Conservation (phyloP, 1,140 invertebrate genomes). For the Arctopsyche grandis region DNA sequence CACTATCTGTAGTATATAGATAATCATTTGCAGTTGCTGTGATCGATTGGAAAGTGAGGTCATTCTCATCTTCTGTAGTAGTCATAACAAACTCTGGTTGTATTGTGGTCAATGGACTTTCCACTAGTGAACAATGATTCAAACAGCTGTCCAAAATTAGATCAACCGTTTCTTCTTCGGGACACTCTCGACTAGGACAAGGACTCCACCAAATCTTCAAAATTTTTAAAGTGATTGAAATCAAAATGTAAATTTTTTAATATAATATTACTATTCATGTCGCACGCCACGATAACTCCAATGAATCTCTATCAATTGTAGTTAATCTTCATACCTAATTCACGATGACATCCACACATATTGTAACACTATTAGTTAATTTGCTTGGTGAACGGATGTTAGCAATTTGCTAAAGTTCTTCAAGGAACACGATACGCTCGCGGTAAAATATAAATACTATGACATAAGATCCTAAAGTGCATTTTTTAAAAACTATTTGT, state of each 20-base stretch:
- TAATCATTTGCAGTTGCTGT: constrained; percentile 61
- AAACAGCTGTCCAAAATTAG: constrained; percentile 75
- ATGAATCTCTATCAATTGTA: constrained; percentile 56
- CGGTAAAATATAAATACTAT: constrained; percentile 51
- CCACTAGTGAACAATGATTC: constrained; percentile 72
- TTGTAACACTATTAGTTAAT: constrained; percentile 64
- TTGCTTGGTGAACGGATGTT: constrained; percentile 63
- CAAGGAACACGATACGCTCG: constrained; percentile 58
- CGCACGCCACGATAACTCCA: constrained; percentile 51
- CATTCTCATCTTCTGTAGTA: constrained; percentile 58
- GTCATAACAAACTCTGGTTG: constrained; percentile 50
- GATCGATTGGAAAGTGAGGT: constrained; percentile 65
- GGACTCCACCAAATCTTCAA: constrained; percentile 80
- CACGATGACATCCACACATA: constrained; percentile 58
- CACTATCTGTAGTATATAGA: neutral
- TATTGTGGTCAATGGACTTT: constrained; percentile 52
- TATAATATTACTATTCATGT: constrained; percentile 50
- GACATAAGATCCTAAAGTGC: constrained; percentile 28
- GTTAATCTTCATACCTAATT: constrained; percentile 56
- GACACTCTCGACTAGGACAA: constrained; percentile 78
- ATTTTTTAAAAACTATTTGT: neutral
- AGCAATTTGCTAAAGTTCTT: constrained; percentile 67
- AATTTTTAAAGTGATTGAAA: constrained; percentile 32
- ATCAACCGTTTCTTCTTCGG: constrained; percentile 76
- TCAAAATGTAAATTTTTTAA: constrained; percentile 21